phyloP scores from a whole-genome alignment of 2,797 vertebrate species.

The Synaphobranchus kaupii region DNA sequence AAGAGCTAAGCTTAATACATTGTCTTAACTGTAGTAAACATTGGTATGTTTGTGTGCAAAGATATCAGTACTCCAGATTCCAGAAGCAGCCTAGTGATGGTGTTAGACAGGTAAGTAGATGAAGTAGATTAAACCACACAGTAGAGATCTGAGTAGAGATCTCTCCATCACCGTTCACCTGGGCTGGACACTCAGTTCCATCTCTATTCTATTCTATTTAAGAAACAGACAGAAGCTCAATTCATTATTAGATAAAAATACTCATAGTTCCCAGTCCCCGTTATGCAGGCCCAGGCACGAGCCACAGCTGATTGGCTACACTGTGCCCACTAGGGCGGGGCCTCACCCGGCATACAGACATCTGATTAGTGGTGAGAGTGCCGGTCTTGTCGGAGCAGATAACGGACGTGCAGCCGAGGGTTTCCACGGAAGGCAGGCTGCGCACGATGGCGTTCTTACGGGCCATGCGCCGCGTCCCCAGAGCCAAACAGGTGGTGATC shows the following conservation, averaged over 20 bases:
- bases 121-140: not conserved
- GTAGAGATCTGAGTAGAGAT: too few species aligned
- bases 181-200: not conserved
- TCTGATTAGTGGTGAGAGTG: conserved; percentile 80
- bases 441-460: conserved; percentile 79
- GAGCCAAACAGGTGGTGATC: conserved; percentile 77
- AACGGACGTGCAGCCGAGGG: conserved; percentile 77
- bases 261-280: not conserved
- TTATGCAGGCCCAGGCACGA: not conserved
- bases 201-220: not conserved
- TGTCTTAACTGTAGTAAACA: not conserved
- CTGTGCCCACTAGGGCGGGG: not conserved
- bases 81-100: not conserved
- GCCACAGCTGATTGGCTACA: not conserved
- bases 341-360: conserved; percentile 79
- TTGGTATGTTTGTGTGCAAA: not conserved
- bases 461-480: conserved; percentile 78
- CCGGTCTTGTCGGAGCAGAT: conserved; percentile 82
- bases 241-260: too few species aligned
- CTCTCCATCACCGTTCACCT: not conserved
- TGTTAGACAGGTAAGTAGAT: not conserved
- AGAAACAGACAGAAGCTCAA: not conserved
- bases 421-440: conserved; percentile 78
- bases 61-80: not conserved
- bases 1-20: not conserved